A percentile compares a stretch with the other conserved stretches of the same genome.
These are phyloP conservation scores for Ciona savignyi DNA, from an alignment of 23 tunicate species.

Conservation along the genomic window DNA sequence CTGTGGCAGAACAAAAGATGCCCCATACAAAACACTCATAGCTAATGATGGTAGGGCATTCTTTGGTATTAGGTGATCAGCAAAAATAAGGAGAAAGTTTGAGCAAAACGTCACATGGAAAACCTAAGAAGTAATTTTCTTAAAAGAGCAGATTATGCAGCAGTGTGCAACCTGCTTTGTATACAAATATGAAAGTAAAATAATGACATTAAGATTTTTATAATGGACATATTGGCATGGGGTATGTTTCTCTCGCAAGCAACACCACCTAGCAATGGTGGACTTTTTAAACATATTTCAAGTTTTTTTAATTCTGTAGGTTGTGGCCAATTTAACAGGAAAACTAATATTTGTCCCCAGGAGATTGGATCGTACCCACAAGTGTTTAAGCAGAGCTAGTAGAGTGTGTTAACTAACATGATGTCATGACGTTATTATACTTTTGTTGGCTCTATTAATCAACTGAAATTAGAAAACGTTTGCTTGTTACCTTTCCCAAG, in stretches of 20 bases:
- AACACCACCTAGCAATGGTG: too few species aligned
- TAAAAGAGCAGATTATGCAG: neutral
- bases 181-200: too few species aligned
- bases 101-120: conserved; percentile 75
- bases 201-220: neutral
- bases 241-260: neutral
- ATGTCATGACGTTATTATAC: too few species aligned
- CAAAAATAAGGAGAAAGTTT: conserved; percentile 65
- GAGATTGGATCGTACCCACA: too few species aligned
- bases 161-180: neutral
- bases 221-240: neutral
- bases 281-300: too few species aligned
- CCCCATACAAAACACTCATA: too few species aligned
- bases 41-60: conserved; percentile 46
- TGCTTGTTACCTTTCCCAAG: neutral
- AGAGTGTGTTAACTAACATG: too few species aligned
- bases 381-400: too few species aligned
- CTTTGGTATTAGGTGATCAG: conserved; percentile 60
- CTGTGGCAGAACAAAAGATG: conserved; percentile 75
- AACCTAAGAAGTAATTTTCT: conserved; percentile 32
- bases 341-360: too few species aligned
- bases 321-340: too few species aligned
- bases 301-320: too few species aligned
- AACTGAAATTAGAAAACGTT: neutral
- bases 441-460: neutral